Conservation (phyloP, 2,113 vertebrate species). For the Aplodontia rufa region DNA sequence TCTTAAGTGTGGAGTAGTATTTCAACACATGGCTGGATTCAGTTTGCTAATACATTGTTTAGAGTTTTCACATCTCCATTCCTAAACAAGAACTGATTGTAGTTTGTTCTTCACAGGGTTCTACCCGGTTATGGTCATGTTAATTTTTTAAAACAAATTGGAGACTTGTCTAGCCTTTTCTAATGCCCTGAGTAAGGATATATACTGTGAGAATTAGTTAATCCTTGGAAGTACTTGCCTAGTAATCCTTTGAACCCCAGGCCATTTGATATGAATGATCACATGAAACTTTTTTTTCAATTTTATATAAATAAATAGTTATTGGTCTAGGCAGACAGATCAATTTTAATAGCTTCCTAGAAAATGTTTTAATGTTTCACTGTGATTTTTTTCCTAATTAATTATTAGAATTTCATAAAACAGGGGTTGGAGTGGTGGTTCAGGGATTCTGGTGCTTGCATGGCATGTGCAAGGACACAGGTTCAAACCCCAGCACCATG, state of each 20-base stretch:
- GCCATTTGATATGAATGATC: constrained; percentile 40
- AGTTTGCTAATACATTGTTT: background rate
- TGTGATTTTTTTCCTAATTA: constrained; percentile 42
- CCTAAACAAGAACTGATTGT: background rate
- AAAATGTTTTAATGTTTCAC: constrained; percentile 41
- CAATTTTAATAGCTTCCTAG: constrained; percentile 41
- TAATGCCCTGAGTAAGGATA: background rate
- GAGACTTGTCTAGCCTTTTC: background rate
- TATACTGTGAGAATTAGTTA: constrained; percentile 32
- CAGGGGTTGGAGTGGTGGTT: too few species aligned
- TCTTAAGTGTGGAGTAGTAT: background rate
- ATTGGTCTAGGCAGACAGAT: constrained; percentile 46
- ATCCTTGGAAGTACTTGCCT: constrained; percentile 24
- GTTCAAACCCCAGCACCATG: too few species aligned
- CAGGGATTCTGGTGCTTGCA: too few species aligned
- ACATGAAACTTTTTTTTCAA: background rate
- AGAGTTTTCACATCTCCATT: constrained; percentile 14
- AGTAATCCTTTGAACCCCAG: background rate
- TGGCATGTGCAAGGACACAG: too few species aligned
- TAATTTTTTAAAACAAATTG: background rate
- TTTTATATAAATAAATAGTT: constrained; percentile 45
- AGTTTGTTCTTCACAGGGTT: constrained; percentile 10
- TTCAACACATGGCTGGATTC: background rate
- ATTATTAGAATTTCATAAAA: constrained; percentile 1
- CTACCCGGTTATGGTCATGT: background rate